phyloP scores from a whole-genome alignment of 2,113 vertebrate genomes.

The Galbula dea region DNA sequence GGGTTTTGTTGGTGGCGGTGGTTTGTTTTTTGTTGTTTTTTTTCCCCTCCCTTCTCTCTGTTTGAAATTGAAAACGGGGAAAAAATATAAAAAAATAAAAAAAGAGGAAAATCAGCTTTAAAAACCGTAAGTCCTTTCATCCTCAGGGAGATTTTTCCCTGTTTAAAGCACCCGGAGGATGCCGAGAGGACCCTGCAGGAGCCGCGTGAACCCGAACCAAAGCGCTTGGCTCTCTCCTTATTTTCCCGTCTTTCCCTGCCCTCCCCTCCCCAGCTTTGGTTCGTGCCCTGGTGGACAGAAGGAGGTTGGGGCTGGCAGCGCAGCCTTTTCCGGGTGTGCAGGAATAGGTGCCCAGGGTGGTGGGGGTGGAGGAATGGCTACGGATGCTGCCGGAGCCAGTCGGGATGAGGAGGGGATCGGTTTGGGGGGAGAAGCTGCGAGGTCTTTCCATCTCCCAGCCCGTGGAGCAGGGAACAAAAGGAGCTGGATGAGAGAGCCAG shows the following conservation, averaged over 20 bases:
- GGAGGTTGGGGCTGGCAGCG: not conserved
- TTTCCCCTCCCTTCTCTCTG: not conserved
- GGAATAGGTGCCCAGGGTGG: not conserved
- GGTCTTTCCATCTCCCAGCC: not conserved
- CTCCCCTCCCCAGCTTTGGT: not conserved
- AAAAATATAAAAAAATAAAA: not conserved
- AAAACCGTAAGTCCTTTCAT: not conserved
- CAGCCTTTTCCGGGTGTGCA: not conserved
- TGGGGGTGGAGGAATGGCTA: not conserved
- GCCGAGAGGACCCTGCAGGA: not conserved
- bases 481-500: not conserved
- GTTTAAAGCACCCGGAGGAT: not conserved
- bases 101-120: not conserved
- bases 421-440: not conserved
- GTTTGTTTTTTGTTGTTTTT: too few species aligned
- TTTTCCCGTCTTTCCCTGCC: not conserved
- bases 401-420: not conserved
- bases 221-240: not conserved
- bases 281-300: not conserved
- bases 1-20: not conserved
- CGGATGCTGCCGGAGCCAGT: not conserved
- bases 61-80: not conserved
- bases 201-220: accelerated
- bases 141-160: not conserved
- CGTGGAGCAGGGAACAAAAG: not conserved